Conservation (phyloP, 2,797 vertebrate species). For the Silurus lanzhouensis region DNA sequence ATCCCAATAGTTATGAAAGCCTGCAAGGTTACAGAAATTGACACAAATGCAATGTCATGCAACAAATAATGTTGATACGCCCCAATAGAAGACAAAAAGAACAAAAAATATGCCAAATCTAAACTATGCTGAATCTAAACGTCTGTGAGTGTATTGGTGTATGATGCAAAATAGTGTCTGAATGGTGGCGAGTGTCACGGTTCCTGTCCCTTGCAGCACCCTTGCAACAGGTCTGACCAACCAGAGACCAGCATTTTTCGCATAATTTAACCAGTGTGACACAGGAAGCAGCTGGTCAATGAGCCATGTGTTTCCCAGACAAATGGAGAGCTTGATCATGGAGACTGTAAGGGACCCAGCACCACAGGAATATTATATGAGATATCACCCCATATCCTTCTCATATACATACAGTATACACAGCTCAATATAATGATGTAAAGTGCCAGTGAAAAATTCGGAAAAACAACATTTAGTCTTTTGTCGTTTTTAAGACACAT, state of each 20-base stretch:
- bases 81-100: not conserved
- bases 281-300: constrained; percentile 56
- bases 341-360: constrained; percentile 26
- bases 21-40: constrained; percentile 31
- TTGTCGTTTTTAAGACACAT: too few relatives aligned
- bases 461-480: too few relatives aligned
- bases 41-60: constrained; percentile 18
- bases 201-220: constrained; percentile 42
- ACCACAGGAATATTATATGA: constrained; percentile 14
- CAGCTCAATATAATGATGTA: too few relatives aligned
- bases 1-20: constrained; percentile 14
- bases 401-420: not conserved
- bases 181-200: constrained; percentile 49
- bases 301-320: constrained; percentile 63
- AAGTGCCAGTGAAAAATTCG: too few relatives aligned
- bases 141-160: constrained; percentile 14
- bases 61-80: not conserved
- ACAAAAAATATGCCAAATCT: not conserved
- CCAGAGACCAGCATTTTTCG: constrained; percentile 57
- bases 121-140: too few relatives aligned
- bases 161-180: constrained; percentile 29
- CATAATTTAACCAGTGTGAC: constrained; percentile 64
- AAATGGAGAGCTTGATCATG: constrained; percentile 55
- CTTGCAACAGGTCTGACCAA: constrained; percentile 56
- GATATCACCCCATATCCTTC: constrained; percentile 2